These are phyloP conservation scores for Hippocampus comes DNA, from an alignment of 2,113 vertebrate genomes.

Conservation along the genomic window DNA sequence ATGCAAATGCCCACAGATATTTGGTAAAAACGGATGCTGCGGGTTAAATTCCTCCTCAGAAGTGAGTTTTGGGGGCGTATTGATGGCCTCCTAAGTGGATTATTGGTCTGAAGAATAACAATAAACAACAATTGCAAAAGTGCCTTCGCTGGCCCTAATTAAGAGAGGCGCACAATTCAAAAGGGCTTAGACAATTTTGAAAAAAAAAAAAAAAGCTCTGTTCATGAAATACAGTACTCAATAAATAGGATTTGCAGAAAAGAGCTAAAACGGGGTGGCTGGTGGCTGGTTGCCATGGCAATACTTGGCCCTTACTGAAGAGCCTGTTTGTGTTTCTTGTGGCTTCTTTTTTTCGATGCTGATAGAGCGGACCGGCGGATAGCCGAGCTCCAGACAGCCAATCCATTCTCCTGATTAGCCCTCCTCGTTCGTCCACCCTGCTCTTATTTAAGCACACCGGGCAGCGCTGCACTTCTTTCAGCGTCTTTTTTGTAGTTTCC, in stretches of 20 bases:
- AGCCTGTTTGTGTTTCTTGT: slow-evolving; percentile 21
- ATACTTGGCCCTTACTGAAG: slow-evolving; percentile 51
- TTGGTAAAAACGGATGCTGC: too few species aligned
- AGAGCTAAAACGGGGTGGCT: slow-evolving; percentile 8
- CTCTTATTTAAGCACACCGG: slow-evolving; percentile 32
- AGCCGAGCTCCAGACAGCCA: slow-evolving; percentile 36
- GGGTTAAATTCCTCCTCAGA: too few species aligned
- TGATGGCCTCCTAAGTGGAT: too few species aligned
- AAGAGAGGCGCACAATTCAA: slow-evolving; percentile 20
- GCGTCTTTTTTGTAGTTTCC: slow-evolving; percentile 1
- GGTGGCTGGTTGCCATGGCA: slow-evolving; percentile 60
- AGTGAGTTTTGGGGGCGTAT: too few species aligned
- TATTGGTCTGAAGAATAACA: too few species aligned
- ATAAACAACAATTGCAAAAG: too few species aligned
- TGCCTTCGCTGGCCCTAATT: background rate
- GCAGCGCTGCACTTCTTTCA: slow-evolving; percentile 2
- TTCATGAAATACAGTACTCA: slow-evolving; percentile 19
- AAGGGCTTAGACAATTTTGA: slow-evolving; percentile 4
- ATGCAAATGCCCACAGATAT: too few species aligned
- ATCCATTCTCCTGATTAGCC: slow-evolving; percentile 48
- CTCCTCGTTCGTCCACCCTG: slow-evolving; percentile 22
- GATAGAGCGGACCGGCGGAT: slow-evolving; percentile 49
- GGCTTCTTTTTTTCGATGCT: slow-evolving; percentile 28
- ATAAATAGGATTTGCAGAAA: slow-evolving; percentile 24
- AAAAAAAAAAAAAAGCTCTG: slow-evolving; percentile 12